phyloP scores from a whole-genome alignment of 2,797 vertebrate species.

The Macropus fuliginosus region DNA sequence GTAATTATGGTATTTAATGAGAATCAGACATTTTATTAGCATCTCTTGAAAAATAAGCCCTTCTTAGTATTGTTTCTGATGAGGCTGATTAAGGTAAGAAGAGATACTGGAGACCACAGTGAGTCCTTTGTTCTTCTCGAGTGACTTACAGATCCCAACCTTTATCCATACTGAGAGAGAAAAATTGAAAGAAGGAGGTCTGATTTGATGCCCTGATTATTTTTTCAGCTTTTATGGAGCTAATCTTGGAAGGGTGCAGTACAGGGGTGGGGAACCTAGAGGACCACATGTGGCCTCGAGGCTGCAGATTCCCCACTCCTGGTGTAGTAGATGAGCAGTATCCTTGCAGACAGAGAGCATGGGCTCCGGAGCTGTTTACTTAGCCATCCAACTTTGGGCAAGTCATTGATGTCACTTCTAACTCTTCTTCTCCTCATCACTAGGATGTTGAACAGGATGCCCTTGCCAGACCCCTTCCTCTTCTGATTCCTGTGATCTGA shows the following conservation, averaged over 20 bases:
- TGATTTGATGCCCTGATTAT: background rate
- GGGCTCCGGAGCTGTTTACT: too few species aligned
- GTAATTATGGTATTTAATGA: too few species aligned
- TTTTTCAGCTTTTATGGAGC: background rate
- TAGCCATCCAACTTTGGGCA: too few species aligned
- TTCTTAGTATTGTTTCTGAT: conserved; percentile 35
- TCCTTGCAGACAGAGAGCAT: background rate
- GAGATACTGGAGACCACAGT: conserved; percentile 7
- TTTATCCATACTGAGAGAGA: conserved; percentile 24
- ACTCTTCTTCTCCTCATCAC: background rate
- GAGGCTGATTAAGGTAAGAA: background rate
- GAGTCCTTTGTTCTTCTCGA: conserved; percentile 42
- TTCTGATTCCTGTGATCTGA: background rate
- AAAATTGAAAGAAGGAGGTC: background rate
- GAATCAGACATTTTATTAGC: background rate
- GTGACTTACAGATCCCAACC: conserved; percentile 23
- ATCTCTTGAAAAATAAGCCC: background rate
- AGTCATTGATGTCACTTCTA: background rate
- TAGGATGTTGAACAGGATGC: too few species aligned
- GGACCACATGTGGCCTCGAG: too few species aligned
- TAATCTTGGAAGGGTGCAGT: background rate
- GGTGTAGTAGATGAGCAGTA: too few species aligned
- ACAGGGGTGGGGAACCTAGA: too few species aligned
- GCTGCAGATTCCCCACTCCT: too few species aligned
- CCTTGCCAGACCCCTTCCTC: background rate